Evolutionary conservation across 1,140 invertebrate genomes (phyloP).

Genomic region (Leptinotarsa undecemlineata): DNA sequence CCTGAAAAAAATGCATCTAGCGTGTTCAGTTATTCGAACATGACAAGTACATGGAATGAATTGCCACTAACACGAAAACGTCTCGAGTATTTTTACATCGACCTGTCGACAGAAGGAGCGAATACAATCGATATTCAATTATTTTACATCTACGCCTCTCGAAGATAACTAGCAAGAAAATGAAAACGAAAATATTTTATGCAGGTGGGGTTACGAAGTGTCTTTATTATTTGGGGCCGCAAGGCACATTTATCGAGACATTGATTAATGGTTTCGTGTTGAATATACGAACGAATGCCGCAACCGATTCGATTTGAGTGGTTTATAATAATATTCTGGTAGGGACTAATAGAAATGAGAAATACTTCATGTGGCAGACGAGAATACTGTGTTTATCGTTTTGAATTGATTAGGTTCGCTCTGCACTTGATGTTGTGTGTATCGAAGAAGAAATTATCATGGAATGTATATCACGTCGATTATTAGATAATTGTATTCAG

Average conservation of each 20-base stretch:
- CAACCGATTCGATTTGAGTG: not conserved
- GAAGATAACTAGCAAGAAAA: not conserved
- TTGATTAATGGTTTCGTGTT: not conserved
- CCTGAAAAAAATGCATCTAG: too few species aligned
- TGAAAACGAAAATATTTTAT: slow-evolving; percentile 4
- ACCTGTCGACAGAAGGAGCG: not conserved
- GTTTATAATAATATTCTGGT: slow-evolving; percentile 4
- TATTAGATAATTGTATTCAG: too few species aligned
- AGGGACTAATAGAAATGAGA: not conserved
- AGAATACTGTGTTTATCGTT: slow-evolving; percentile 1
- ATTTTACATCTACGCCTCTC: not conserved
- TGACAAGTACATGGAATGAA: too few species aligned
- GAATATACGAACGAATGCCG: slow-evolving; percentile 5
- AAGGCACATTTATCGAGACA: not conserved
- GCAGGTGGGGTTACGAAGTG: slow-evolving; percentile 4
- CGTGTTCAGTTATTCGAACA: too few species aligned
- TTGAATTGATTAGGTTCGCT: not conserved
- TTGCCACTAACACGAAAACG: too few species aligned
- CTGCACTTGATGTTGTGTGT: not conserved
- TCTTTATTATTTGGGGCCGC: not conserved
- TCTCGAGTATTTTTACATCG: too few species aligned
- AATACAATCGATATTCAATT: slow-evolving; percentile 6
- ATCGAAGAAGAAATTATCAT: too few species aligned
- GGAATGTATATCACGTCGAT: too few species aligned
- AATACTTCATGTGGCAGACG: not conserved